Conservation (phyloP, 2,113 vertebrate genomes). For the Xiphophorus couchianus region DNA sequence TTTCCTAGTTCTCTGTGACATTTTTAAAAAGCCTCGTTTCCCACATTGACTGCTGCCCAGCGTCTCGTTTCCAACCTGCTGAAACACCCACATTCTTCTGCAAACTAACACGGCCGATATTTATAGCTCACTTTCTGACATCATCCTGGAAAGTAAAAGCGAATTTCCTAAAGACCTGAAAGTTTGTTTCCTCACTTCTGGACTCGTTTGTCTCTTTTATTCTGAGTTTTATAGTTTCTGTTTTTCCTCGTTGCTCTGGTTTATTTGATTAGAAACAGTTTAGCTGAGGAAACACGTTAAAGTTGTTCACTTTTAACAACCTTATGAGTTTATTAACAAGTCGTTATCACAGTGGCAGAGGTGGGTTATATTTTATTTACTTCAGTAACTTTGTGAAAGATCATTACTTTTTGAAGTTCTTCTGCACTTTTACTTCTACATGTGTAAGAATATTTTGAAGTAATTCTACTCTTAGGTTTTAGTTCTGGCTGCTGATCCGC, state of each 20-base stretch:
- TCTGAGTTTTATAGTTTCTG: background rate
- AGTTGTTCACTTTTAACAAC: too few species aligned
- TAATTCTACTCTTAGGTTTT: too few species aligned
- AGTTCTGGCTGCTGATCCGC: too few species aligned
- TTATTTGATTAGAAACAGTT: background rate
- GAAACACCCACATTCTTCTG: conserved; percentile 65
- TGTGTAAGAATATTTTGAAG: too few species aligned
- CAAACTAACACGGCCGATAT: conserved; percentile 65
- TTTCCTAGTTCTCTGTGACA: background rate
- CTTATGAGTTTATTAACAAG: too few species aligned
- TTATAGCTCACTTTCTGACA: conserved; percentile 65
- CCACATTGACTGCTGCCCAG: background rate
- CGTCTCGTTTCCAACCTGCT: conserved; percentile 13
- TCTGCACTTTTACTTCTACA: too few species aligned
- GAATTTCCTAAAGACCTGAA: conserved; percentile 13
- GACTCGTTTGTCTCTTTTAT: background rate
- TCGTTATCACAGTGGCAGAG: too few species aligned
- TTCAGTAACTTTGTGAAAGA: too few species aligned
- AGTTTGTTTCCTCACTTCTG: background rate
- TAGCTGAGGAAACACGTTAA: too few species aligned
- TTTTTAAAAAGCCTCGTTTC: background rate
- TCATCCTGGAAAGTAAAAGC: conserved; percentile 51
- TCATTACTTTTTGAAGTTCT: too few species aligned
- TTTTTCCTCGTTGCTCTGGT: background rate
- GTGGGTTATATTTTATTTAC: too few species aligned